Base-by-base conservation (phyloP, 2,888 invertebrate species). In the Caenorhabditis doughertyi region DNA sequence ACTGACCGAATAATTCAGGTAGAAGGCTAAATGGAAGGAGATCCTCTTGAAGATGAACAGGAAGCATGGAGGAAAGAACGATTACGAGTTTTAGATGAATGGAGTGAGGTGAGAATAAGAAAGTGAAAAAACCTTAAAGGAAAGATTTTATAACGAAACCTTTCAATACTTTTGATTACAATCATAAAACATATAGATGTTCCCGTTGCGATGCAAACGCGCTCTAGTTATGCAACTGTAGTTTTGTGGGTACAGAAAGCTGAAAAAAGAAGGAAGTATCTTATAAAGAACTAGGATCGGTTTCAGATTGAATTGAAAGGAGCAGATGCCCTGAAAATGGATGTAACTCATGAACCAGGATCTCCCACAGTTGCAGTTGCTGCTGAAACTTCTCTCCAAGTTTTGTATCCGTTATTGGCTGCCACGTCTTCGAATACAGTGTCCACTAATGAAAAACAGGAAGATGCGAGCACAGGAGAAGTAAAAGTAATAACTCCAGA, bases 51-150 rank as follows among this genome's bases (percentile, higher is more conserved):
- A 16, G 58, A 25, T n/a, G 85, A 79, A 47, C 18, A 49, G 29
- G 79, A 68, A 25, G 60, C 79, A 47, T 86, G 85, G 86, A 39
- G 72, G 11, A 71, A 81, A 27, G 84, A 86, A 51, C 39, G 81
- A 47, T 56, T 79, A 51, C 64, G 77, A 51, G 85, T 85, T 25
- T 58, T 84, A 21, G 86, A 86, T 32, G 86, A 84, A 47, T 86
- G 86, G 86, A 81, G 83, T 64, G 86, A 86, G 83, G 86, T 86
- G 44, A 49, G 51, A 16, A 58, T 11, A 58, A 23, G 32, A 39
- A 39, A 39, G 39, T 13, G 9, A 13, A 39, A 3, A 13, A 39
- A 39, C 7, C 2, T 13, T 13, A 39, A 8, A 39, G 9, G 13
- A 8, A 16, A 13, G 13, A 39, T 39, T 39, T 16, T 13, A 39